Percentiles rank a stretch among this genome's conserved stretches.
phyloP scores from a whole-genome alignment of 2,797 vertebrate genomes.

The Sus cebifrons region DNA sequence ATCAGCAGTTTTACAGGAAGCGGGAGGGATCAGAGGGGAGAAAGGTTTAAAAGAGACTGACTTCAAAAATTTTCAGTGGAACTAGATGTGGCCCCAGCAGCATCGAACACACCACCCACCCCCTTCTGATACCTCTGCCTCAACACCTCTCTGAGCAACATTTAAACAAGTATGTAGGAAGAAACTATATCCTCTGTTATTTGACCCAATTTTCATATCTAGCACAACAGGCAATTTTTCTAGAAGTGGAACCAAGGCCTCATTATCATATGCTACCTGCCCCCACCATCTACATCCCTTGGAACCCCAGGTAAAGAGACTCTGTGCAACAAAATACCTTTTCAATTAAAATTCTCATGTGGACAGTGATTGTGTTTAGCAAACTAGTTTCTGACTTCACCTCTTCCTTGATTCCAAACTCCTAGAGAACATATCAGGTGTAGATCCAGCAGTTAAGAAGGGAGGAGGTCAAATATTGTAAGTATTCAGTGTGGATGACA shows the following conservation, averaged over 20 bases:
- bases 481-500: slow-evolving; percentile 64
- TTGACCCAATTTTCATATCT: background rate
- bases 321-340: slow-evolving; percentile 42
- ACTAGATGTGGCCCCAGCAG: background rate
- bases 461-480: slow-evolving; percentile 76
- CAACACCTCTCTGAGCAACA: background rate
- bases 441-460: slow-evolving; percentile 68
- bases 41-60: background rate
- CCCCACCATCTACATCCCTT: background rate
- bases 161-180: background rate
- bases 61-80: slow-evolving; percentile 38
- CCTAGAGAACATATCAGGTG: background rate
- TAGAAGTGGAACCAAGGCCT: background rate
- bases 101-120: background rate
- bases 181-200: background rate
- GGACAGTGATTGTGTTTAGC: slow-evolving; percentile 24
- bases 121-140: background rate
- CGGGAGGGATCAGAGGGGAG: rapidly evolving
- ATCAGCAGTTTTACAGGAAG: background rate
- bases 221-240: slow-evolving; percentile 6
- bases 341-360: slow-evolving; percentile 63
- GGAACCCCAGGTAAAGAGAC: slow-evolving; percentile 2
- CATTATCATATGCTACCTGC: background rate
- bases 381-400: slow-evolving; percentile 54
- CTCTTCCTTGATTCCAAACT: slow-evolving; percentile 65